A percentile compares a stretch with the other conserved stretches of the same genome.
Conservation (phyloP, 2,113 vertebrate genomes). For the Notarius quadriscutis region DNA sequence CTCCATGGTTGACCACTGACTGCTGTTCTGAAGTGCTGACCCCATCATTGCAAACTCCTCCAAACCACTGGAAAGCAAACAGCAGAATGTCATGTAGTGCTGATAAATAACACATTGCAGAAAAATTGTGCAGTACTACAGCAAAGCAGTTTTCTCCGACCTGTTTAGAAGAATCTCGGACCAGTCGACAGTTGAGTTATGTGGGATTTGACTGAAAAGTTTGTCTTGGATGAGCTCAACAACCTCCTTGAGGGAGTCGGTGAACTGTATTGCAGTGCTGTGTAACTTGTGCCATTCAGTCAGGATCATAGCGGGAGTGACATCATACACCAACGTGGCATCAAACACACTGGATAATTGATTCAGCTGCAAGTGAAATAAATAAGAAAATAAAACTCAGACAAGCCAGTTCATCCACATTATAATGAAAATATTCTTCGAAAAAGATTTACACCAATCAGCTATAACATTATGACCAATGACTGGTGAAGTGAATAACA, state of each 20-base stretch:
- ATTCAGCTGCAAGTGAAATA: slow-evolving; percentile 35
- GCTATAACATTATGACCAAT: too few species aligned
- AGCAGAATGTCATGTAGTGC: background rate
- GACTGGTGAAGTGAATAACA: too few species aligned
- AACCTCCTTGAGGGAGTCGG: background rate
- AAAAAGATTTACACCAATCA: too few species aligned
- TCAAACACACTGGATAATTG: slow-evolving; percentile 47
- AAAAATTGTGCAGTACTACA: background rate
- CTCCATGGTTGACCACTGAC: slow-evolving; percentile 63
- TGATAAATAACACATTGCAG: background rate
- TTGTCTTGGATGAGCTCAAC: slow-evolving; percentile 38
- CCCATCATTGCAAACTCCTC: slow-evolving; percentile 54
- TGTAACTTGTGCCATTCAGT: slow-evolving; percentile 65
- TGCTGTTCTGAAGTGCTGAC: slow-evolving; percentile 59
- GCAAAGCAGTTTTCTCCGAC: slow-evolving; percentile 29
- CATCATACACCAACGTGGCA: slow-evolving; percentile 43
- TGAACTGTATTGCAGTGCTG: slow-evolving; percentile 46
- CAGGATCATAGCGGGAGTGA: slow-evolving; percentile 67
- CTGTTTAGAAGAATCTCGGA: slow-evolving; percentile 38
- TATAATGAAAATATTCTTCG: too few species aligned
- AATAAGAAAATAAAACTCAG: background rate
- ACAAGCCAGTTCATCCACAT: background rate
- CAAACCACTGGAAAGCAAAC: slow-evolving; percentile 54
- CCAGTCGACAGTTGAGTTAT: slow-evolving; percentile 47
- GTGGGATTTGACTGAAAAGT: slow-evolving; percentile 57